Conservation (phyloP, 2,888 invertebrate genomes). For the Oligia latruncula region DNA sequence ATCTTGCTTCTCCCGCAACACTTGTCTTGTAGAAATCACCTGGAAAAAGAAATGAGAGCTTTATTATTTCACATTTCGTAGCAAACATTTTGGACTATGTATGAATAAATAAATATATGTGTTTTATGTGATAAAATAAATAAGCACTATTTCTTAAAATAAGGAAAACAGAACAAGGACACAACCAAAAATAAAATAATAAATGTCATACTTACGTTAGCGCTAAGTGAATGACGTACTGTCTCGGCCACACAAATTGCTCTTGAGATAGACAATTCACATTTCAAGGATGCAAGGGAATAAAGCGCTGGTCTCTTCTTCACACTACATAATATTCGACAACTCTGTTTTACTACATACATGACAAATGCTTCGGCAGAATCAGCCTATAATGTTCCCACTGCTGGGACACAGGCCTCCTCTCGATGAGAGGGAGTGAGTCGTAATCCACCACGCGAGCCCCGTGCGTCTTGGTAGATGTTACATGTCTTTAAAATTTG, state of each 20-base stretch:
- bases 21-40: conserved; percentile 1
- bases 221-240: conserved; percentile 12
- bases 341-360: conserved; percentile 12
- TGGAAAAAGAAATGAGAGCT: conserved; percentile 25
- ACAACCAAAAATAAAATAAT: conserved; percentile 25
- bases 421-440: neutral
- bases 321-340: conserved; percentile 12
- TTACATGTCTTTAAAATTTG: too few relatives aligned
- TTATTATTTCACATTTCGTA: conserved; percentile 1
- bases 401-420: neutral
- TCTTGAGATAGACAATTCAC: conserved; percentile 16
- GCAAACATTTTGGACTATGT: neutral
- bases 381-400: too few relatives aligned
- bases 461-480: neutral
- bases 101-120: conserved; percentile 16
- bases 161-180: neutral
- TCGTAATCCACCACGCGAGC: neutral
- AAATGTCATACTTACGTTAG: conserved; percentile 45
- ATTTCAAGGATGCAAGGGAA: conserved; percentile 5
- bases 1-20: neutral
- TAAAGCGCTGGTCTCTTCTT: conserved; percentile 13
- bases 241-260: conserved; percentile 9
- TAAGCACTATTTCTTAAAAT: neutral
- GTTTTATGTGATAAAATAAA: neutral
- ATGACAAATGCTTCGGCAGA: neutral